phyloP scores from a whole-genome alignment of 2,797 vertebrate genomes.

The Phataginus tetradactyla region DNA sequence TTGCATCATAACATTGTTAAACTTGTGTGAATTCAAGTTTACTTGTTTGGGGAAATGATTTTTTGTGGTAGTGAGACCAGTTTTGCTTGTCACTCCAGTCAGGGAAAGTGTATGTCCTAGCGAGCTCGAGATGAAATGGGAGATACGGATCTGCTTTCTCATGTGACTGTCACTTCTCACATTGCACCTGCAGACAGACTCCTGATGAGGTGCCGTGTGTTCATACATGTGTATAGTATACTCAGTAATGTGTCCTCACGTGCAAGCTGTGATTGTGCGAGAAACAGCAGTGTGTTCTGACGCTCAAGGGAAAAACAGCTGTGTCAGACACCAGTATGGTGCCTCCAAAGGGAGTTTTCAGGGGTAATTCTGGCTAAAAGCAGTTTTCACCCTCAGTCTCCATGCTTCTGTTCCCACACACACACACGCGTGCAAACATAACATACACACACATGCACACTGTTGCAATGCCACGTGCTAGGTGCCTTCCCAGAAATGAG shows the following conservation, averaged over 20 bases:
- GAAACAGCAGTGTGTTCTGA: background rate
- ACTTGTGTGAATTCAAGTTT: background rate
- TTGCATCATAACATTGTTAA: background rate
- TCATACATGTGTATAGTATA: background rate
- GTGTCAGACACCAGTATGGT: background rate
- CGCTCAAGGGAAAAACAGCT: background rate
- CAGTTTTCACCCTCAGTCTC: background rate
- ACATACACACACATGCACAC: background rate
- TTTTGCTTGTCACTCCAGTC: background rate
- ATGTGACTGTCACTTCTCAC: background rate
- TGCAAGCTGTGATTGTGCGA: background rate
- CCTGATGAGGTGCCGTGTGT: background rate
- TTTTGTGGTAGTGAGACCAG: background rate
- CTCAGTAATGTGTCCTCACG: background rate
- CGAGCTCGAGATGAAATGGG: background rate
- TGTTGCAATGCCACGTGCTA: background rate
- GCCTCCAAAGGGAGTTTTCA: background rate
- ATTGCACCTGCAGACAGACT: background rate
- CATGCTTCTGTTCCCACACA: no score
- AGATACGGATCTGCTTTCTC: background rate
- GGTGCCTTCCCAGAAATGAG: background rate
- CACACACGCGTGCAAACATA: background rate
- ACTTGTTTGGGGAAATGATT: background rate
- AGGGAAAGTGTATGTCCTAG: background rate
- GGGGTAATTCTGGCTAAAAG: background rate